Base-by-base conservation (phyloP, 2,113 vertebrate genomes). In the Aphyosemion australe region DNA sequence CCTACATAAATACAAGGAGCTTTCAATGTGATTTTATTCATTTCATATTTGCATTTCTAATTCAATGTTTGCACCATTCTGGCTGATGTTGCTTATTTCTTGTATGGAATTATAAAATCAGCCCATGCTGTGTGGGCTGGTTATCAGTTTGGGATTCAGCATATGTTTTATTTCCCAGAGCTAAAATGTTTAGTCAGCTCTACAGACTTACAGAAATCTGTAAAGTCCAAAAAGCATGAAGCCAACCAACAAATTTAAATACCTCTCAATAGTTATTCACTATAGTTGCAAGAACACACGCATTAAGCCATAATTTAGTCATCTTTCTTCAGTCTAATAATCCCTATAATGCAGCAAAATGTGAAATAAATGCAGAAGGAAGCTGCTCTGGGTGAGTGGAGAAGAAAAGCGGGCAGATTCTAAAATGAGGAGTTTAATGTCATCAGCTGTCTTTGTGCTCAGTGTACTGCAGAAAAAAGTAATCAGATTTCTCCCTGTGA, bases 391-490 rank as follows among this genome's bases (percentile, higher is more conserved):
- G 45, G 48, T 10, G 45, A 49, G 41, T 20, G 64, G 61, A 53
- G 59, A 53, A 60, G 63, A 43, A 72, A 78, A 20, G 16, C 37
- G 54, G 37, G 32, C 61, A 46, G 50, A 66, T 26, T 26, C 26
- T 26, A 4, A 5, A 26, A 26, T 26, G 26, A 26, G 54, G 56
- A 49, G 60, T 80, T 76, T 76, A 64, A 63, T 81, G 77, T 86
- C 73, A 47, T 84, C 83, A 78, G 71, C 72, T 78, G 78, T 75
- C 52, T 68, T 1, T 11, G 16, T 15, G 47, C 74, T 58, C 52
- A 13, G 53, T 11, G 39, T 34, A 15, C 54, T 34, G 14, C 54
- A 37, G 68, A 37, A 37, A 66, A 65, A 78, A 84, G 78, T 46
- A 78, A 21, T 37, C 34, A 37, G 68, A 67, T 59, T 48, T 70